Percentiles rank a stretch among this genome's conserved stretches.
Conservation (phyloP, 2,113 vertebrate species). For the Pimephales promelas region DNA sequence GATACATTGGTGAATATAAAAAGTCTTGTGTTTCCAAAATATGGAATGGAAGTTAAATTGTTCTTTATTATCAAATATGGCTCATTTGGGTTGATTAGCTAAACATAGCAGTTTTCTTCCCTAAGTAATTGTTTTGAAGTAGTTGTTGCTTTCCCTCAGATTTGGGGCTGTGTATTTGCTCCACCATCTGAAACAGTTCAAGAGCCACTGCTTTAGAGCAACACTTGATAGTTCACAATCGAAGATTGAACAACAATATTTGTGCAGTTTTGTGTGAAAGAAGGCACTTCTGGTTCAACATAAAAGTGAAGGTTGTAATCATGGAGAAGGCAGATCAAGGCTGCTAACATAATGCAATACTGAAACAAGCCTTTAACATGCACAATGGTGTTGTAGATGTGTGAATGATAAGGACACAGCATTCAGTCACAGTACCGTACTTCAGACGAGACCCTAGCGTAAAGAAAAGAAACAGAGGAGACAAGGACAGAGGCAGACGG, state of each 20-base stretch:
- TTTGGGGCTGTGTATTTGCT: background rate
- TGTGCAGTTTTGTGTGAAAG: conserved; percentile 35
- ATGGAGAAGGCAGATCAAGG: conserved; percentile 25
- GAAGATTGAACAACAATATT: background rate
- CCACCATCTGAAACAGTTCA: background rate
- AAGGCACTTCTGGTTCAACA: background rate
- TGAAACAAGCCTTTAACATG: conserved; percentile 64
- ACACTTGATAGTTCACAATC: conserved; percentile 17
- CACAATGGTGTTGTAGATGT: conserved; percentile 63
- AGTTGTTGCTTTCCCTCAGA: background rate
- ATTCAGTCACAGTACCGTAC: conserved; percentile 75
- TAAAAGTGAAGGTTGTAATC: conserved; percentile 28
- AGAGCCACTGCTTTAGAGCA: conserved; percentile 28
- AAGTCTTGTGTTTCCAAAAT: too few relatives aligned
- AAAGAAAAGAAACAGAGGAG: conserved; percentile 50
- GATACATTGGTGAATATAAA: background rate
- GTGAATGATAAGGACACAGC: conserved; percentile 59
- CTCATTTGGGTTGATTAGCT: background rate
- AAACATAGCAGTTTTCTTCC: background rate
- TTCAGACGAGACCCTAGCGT: conserved; percentile 71
- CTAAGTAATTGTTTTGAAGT: background rate
- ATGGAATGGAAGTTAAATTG: too few relatives aligned
- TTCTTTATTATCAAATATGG: background rate
- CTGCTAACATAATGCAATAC: conserved; percentile 43
- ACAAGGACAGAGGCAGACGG: conserved; percentile 67